Percentiles rank a stretch among this genome's conserved stretches.
Conservation (phyloP, 2,888 invertebrate genomes). For the Metellina segmentata region DNA sequence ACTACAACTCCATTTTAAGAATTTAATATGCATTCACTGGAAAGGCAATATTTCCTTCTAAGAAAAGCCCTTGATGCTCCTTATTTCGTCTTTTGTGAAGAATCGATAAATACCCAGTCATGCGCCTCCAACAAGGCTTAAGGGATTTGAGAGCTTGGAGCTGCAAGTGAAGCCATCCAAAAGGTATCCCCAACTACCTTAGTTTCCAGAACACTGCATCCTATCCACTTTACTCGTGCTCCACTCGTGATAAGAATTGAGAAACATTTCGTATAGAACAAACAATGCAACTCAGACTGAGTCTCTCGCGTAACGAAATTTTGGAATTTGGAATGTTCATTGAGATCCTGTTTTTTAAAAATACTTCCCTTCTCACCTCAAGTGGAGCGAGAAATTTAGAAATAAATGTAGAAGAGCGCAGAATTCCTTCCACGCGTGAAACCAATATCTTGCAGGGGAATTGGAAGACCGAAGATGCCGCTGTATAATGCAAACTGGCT, state of each 20-base stretch:
- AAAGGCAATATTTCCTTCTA: neutral
- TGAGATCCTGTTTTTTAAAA: neutral
- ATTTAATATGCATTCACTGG: neutral
- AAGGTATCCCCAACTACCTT: conserved; percentile 6
- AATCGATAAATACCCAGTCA: neutral
- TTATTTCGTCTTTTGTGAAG: neutral
- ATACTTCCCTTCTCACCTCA: neutral
- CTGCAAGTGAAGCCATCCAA: neutral
- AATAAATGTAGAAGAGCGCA: neutral
- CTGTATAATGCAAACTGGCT: no score
- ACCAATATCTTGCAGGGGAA: neutral
- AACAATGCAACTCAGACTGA: neutral
- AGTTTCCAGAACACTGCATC: conserved; percentile 3
- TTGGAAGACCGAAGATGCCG: neutral
- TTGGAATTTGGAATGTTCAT: neutral
- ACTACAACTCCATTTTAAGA: neutral
- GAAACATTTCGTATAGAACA: conserved; percentile 1
- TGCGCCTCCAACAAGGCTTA: conserved; percentile 1
- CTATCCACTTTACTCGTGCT: neutral
- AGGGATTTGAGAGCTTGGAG: neutral
- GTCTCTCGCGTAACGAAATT: neutral
- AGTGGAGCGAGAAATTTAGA: neutral
- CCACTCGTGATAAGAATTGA: conserved; percentile 3
- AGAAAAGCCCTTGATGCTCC: neutral
- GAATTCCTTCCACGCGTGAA: neutral